Evolutionary conservation across 2,797 vertebrate genomes (phyloP).

Genomic region (Tiaroga cobitis): DNA sequence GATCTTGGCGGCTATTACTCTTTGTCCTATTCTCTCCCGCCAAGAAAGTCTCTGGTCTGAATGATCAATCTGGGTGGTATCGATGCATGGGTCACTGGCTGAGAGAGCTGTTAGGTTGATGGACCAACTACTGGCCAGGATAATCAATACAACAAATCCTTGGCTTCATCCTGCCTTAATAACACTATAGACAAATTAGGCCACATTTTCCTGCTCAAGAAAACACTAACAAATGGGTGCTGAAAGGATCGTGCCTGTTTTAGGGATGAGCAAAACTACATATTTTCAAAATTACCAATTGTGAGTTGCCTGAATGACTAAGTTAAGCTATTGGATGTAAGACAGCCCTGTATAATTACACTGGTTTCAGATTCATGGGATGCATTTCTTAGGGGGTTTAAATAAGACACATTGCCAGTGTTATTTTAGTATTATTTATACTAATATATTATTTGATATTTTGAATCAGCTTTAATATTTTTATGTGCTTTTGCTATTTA

Average conservation of each 20-base stretch:
- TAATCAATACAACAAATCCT: slow-evolving; percentile 63
- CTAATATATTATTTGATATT: not conserved
- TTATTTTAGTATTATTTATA: not conserved
- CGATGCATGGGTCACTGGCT: slow-evolving; percentile 56
- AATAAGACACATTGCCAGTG: not conserved
- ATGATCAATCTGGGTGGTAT: slow-evolving; percentile 65
- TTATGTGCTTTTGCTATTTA: not conserved
- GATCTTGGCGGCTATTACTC: slow-evolving; percentile 68
- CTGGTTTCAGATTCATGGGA: not conserved
- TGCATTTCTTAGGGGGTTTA: not conserved
- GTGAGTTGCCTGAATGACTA: not conserved
- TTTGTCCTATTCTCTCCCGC: slow-evolving; percentile 56
- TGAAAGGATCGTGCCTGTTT: not conserved
- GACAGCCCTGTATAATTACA: not conserved
- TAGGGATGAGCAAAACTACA: not conserved
- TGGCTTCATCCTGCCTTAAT: slow-evolving; percentile 36
- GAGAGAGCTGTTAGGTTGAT: slow-evolving; percentile 56
- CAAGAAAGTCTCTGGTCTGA: slow-evolving; percentile 54
- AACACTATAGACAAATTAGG: slow-evolving; percentile 32
- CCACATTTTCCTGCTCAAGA: slow-evolving; percentile 12
- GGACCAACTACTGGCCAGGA: slow-evolving; percentile 55
- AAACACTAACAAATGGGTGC: slow-evolving; percentile 24
- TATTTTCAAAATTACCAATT: not conserved
- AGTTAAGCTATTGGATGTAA: not conserved
- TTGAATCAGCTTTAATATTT: not conserved